phyloP scores from a whole-genome alignment of 37 sponge, comb jelly and placozoan genomes.

The Ephydatia muelleri region DNA sequence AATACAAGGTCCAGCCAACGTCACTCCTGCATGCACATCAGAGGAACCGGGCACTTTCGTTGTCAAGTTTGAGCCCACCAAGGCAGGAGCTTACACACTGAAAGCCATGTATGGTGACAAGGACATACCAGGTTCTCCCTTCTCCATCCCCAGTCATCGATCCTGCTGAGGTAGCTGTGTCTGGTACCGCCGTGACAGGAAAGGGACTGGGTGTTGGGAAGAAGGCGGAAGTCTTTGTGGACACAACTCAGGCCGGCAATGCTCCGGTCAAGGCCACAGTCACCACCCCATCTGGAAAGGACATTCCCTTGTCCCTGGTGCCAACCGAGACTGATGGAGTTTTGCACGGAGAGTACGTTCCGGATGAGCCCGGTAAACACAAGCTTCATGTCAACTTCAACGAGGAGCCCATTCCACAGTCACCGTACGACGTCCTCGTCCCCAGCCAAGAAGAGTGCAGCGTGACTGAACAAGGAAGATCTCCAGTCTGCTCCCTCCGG shows the following conservation, averaged over 20 bases:
- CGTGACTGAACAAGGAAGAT: too few species aligned
- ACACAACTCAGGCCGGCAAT: slow-evolving; percentile 58
- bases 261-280: slow-evolving; percentile 46
- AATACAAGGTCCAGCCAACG: slow-evolving; percentile 57
- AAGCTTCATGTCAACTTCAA: slow-evolving; percentile 52
- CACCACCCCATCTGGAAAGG: slow-evolving; percentile 26
- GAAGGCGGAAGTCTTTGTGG: slow-evolving; percentile 53
- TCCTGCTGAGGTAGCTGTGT: slow-evolving; percentile 59
- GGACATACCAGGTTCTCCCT: slow-evolving; percentile 75
- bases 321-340: slow-evolving; percentile 8
- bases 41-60: slow-evolving; percentile 67
- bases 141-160: slow-evolving; percentile 65
- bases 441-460: slow-evolving; percentile 28
- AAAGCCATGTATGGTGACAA: slow-evolving; percentile 56
- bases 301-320: slow-evolving; percentile 2
- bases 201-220: slow-evolving; percentile 67
- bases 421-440: slow-evolving; percentile 50
- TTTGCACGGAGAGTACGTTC: slow-evolving; percentile 20
- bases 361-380: slow-evolving; percentile 46
- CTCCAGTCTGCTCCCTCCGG: too few species aligned
- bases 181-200: slow-evolving; percentile 66
- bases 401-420: slow-evolving; percentile 60
- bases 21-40: slow-evolving; percentile 32
- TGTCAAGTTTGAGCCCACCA: slow-evolving; percentile 51
- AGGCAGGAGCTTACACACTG: slow-evolving; percentile 75